phyloP scores from a whole-genome alignment of 2,888 invertebrate genomes.

The Campopleginae sp. region DNA sequence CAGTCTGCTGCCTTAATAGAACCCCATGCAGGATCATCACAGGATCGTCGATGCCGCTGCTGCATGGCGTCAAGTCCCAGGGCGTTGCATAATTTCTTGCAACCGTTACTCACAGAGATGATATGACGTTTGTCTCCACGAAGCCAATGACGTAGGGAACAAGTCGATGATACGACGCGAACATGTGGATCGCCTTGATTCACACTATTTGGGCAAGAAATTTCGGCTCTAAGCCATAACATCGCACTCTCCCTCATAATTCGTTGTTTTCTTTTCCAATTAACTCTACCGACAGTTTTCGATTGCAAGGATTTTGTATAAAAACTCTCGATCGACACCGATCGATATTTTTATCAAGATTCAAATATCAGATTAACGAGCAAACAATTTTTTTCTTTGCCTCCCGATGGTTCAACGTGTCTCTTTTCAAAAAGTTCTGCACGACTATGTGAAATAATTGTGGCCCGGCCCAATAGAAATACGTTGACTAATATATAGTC shows the following conservation, averaged over 20 bases:
- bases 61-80: not conserved
- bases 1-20: not conserved
- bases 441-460: not conserved
- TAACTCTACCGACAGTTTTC: too few species aligned
- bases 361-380: too few species aligned
- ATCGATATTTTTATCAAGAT: too few species aligned
- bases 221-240: not conserved
- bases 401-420: too few species aligned
- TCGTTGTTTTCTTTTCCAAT: not conserved
- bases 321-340: too few species aligned
- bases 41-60: not conserved
- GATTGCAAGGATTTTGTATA: too few species aligned
- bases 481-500: not conserved
- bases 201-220: not conserved
- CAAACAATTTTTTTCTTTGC: too few species aligned
- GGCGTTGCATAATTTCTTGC: slow-evolving; percentile 50
- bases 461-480: not conserved
- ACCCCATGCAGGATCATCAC: not conserved
- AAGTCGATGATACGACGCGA: not conserved
- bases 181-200: not conserved
- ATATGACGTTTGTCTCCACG: not conserved
- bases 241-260: not conserved
- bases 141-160: not conserved
- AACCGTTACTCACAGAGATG: slow-evolving; percentile 22
- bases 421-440: too few species aligned